These are phyloP conservation scores for Hirudinaria manillensis DNA, from an alignment of 2,888 invertebrate species.

Conservation along the genomic window DNA sequence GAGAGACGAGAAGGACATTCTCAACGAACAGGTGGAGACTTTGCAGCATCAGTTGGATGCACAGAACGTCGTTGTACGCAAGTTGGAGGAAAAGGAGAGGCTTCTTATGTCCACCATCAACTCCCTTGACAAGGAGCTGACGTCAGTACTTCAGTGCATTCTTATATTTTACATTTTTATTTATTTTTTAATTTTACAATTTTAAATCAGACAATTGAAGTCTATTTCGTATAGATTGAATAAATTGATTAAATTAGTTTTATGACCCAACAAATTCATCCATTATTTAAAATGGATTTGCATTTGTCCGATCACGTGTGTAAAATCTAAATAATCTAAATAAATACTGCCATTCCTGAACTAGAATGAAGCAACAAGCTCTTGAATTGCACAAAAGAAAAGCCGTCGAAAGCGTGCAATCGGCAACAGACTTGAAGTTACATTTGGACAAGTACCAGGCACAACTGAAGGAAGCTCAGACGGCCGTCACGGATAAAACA, in stretches of 20 bases:
- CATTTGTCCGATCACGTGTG: no score
- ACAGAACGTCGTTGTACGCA: constrained; percentile 84
- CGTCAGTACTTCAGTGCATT: constrained; percentile 26
- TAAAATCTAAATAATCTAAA: background rate
- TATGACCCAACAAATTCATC: no score
- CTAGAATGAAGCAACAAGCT: constrained; percentile 78
- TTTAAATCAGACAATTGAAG: no score
- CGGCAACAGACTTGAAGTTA: constrained; percentile 89
- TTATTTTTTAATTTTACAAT: background rate
- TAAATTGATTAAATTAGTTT: no score
- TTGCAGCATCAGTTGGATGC: constrained; percentile 74
- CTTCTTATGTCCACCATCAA: constrained; percentile 83
- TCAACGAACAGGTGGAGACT: constrained; percentile 78
- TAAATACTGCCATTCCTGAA: background rate
- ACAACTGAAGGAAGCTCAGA: constrained; percentile 94
- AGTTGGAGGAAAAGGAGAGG: constrained; percentile 90
- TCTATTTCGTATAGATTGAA: no score
- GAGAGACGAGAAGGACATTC: constrained; percentile 84
- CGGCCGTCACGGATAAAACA: constrained; percentile 91
- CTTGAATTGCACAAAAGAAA: constrained; percentile 97
- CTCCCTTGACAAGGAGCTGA: constrained; percentile 81
- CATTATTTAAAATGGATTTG: no score
- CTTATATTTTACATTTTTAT: background rate
- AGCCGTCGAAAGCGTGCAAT: constrained; percentile 93
- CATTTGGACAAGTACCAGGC: constrained; percentile 96